A percentile compares a stretch with the other conserved stretches of the same genome.
Evolutionary conservation across 2,888 invertebrate species (phyloP).

Genomic region (Euphydryas editha): DNA sequence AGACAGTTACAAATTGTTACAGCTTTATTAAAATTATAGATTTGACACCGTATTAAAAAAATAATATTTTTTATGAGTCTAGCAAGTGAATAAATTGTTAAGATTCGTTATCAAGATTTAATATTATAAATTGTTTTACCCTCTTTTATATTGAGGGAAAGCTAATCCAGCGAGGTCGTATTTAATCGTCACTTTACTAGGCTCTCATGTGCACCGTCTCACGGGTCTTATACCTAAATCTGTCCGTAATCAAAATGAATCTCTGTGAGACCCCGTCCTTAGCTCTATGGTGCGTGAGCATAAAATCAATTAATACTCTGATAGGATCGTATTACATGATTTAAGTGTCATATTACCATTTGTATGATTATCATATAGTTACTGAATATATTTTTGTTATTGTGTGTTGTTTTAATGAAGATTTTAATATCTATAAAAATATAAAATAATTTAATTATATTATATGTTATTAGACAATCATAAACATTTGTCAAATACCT

Average conservation of each 20-base stretch:
- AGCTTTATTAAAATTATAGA: no score
- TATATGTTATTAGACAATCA: no score
- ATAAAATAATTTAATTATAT: no score
- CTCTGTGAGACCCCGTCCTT: slow-evolving; percentile 56
- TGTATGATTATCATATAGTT: neutral
- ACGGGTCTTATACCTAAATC: slow-evolving; percentile 66
- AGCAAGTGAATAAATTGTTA: slow-evolving; percentile 15
- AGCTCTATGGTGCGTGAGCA: slow-evolving; percentile 40
- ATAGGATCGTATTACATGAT: slow-evolving; percentile 20
- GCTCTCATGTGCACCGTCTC: slow-evolving; percentile 50
- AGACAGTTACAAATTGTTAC: no score
- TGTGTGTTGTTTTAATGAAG: neutral
- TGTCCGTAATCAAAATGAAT: slow-evolving; percentile 74
- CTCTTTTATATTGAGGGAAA: slow-evolving; percentile 37
- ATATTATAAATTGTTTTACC: slow-evolving; percentile 35
- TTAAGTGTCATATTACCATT: slow-evolving; percentile 8
- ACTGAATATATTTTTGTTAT: neutral
- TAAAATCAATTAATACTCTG: slow-evolving; percentile 44
- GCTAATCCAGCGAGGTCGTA: slow-evolving; percentile 41
- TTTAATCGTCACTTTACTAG: slow-evolving; percentile 55
- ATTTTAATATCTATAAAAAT: neutral
- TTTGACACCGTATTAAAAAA: slow-evolving; percentile 49
- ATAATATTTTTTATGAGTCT: neutral
- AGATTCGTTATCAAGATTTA: slow-evolving; percentile 30
- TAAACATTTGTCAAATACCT: no score